These are phyloP conservation scores for Leptobrachium leishanense DNA, from an alignment of 2,113 vertebrate genomes.

Conservation along the genomic window DNA sequence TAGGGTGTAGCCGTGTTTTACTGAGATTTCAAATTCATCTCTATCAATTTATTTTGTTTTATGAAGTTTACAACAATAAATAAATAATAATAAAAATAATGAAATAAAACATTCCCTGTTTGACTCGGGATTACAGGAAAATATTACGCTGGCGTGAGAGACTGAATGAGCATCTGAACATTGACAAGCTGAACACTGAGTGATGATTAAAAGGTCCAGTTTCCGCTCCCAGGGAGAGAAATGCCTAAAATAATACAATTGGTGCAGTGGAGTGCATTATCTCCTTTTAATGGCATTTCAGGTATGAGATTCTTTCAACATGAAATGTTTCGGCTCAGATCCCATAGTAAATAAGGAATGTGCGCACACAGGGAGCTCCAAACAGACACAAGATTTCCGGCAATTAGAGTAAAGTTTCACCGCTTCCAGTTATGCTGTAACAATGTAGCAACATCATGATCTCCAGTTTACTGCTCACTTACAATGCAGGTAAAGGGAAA, in stretches of 20 bases:
- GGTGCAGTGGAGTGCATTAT: conserved; percentile 13
- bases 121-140: too few relatives aligned
- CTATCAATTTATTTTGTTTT: too few relatives aligned
- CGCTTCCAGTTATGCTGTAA: background rate
- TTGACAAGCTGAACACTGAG: conserved; percentile 4
- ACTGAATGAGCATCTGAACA: background rate
- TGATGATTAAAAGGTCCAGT: conserved; percentile 30
- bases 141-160: background rate
- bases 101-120: too few relatives aligned
- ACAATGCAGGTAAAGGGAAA: too few relatives aligned
- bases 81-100: too few relatives aligned
- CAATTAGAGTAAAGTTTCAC: conserved; percentile 5
- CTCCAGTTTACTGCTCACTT: too few relatives aligned
- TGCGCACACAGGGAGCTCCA: conserved; percentile 1
- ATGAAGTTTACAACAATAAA: too few relatives aligned
- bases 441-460: background rate
- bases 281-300: conserved; percentile 24
- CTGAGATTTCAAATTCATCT: too few relatives aligned
- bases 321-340: background rate
- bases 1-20: too few relatives aligned
- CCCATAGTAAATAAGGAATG: conserved; percentile 15
- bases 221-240: background rate
- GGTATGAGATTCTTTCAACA: conserved; percentile 37
- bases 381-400: conserved; percentile 22
- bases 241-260: conserved; percentile 38